Evolutionary conservation across 2,888 invertebrate species (phyloP), one percentile per base, ranked within the genome.

Genomic region (Magallana nippona): DNA sequence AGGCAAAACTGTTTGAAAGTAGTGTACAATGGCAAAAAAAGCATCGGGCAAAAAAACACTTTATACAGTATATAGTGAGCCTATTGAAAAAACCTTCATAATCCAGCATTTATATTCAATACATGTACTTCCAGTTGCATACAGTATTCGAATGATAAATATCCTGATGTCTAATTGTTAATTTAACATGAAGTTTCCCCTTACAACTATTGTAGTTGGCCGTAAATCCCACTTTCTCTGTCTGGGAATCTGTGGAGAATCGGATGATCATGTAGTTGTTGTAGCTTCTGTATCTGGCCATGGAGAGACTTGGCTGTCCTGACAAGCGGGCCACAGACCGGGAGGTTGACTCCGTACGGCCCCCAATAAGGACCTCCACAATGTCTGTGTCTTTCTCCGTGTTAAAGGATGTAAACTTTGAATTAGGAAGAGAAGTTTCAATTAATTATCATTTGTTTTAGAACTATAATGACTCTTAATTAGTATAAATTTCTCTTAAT

Each of bases 211-310:
- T 89, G 92, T 93, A 94, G 11, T 86, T 89, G 8, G 92, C 89
- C 11, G 32, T 96, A 95, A 99, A 99, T 88, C 99, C 99, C 95
- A 98, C 97, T 85, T 97, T 96, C 95, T 98, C 98, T 44, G 98
- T 97, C 15, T 97, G 97, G 71, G 97, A 97, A 93, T 99, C 99
- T 1, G 98, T 97, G 92, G 97, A 97, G 95, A 99, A 99, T 95
- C 98, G 98, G 87, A 99, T 96, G 87, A 98, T 98, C 98, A 99
- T 98, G 93, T 99, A 98, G 95, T 99, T 99, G 81, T 98, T 98
- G 71, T 98, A 98, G 5, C 98, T 98, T 55, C 98, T 97, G 94
- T 97, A 92, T 78, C 83, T 82, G n/a, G 78, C 84, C 0, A 56
- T 80, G 11, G 79, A 58, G 55, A 79, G 32, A n/a, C 80, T 22